Evolutionary conservation across 2,888 invertebrate genomes (phyloP).

Genomic region (Lydus trimaculatus): DNA sequence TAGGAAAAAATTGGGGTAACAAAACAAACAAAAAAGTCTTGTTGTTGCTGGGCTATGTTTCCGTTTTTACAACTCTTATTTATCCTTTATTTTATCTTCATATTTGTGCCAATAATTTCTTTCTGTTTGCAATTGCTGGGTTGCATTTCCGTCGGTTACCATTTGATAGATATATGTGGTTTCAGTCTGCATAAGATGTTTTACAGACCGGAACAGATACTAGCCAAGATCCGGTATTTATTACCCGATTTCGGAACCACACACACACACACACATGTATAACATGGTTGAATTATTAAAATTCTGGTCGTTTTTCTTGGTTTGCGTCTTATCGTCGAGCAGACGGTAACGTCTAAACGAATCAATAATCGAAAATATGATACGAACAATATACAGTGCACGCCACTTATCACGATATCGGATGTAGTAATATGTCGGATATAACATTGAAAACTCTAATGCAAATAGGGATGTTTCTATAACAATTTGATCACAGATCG

Average conservation of each 20-base stretch:
- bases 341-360: not conserved
- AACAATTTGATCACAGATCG: too few species aligned
- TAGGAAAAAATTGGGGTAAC: not conserved
- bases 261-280: not conserved
- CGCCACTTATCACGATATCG: too few species aligned
- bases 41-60: not conserved
- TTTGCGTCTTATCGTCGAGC: not conserved
- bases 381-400: not conserved
- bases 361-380: not conserved
- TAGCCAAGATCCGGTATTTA: conserved; percentile 10
- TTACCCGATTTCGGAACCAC: not conserved
- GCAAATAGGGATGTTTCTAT: too few species aligned
- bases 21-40: not conserved
- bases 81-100: not conserved
- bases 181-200: not conserved
- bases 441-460: too few species aligned
- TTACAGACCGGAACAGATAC: not conserved
- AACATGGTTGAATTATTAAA: not conserved
- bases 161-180: not conserved
- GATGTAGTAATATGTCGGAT: too few species aligned
- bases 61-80: not conserved
- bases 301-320: not conserved
- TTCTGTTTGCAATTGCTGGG: not conserved
- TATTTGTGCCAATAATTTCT: not conserved
- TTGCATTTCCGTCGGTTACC: not conserved